Evolutionary conservation across 2,888 invertebrate genomes (phyloP), one percentile per base, ranked within the genome.

Genomic region (Drosophila quinaria): DNA sequence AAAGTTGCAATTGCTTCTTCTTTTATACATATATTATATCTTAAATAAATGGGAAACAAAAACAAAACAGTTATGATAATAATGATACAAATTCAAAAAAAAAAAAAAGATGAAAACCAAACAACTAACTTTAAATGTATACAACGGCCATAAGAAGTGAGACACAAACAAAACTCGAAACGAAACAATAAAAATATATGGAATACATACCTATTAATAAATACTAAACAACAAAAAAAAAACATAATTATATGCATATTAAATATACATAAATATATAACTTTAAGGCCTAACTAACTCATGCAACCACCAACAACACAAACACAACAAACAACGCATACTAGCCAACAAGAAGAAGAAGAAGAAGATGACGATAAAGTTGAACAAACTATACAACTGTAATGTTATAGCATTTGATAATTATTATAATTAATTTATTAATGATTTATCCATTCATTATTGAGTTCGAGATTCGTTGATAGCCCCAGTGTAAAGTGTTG

Each of bases 401-500:
- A 69, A 55, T 42, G 55, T 60, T 47, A 58, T 49, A 60, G 67
- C 84, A 81, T 84, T 87, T 74, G 76, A 66, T 61, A 56, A 54
- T 59, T 59, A 67, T 60, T 63, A 44, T 66, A 74, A 65, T 73
- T 59, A 56, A 62, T 52, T 47, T 47, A 56, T 62, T 61, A 52
- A 51, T 61, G 62, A 58, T 69, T 58, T 47, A 59, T 60, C 35
- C 29, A 50, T 67, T 51, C 9, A 62, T 33, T 31, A 62, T 33
- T 31, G 19, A 56, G 54, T 65, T 56, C 41, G 11, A 65, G 39
- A 51, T 50, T 54, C 66, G 62, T 77, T 68, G 59, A 74, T 54
- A 66, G 60, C 80, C 84, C 84, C 84, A 84, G 84, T 84, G 89
- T 75, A 80, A 80, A 82, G 74, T 80, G 68, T 71, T 70, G 69